Conservation (phyloP, 2,797 vertebrate species). For the Hipposideros larvatus region DNA sequence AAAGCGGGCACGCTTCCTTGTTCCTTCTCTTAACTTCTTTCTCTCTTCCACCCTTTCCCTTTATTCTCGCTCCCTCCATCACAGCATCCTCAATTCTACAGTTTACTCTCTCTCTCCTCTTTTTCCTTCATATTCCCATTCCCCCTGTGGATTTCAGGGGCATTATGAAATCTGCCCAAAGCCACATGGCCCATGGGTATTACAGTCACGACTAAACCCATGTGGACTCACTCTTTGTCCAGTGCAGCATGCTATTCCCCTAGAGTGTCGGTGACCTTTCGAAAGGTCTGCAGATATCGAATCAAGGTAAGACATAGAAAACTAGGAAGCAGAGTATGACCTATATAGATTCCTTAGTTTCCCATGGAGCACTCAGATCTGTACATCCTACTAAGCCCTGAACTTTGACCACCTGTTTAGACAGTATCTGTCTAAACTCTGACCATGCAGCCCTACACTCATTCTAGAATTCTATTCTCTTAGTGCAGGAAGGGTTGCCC, state of each 20-base stretch:
- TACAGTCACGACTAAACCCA: background rate
- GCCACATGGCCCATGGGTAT: fast-evolving
- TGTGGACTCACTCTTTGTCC: background rate
- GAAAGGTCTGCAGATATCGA: background rate
- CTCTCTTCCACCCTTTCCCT: too few relatives aligned
- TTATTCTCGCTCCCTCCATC: background rate
- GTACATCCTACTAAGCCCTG: background rate
- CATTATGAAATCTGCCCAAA: background rate
- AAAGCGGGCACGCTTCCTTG: background rate
- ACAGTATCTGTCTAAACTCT: background rate
- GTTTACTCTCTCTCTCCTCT: background rate
- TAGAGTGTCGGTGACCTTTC: background rate
- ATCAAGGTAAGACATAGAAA: background rate
- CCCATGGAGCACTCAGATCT: background rate
- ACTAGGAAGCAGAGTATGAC: background rate
- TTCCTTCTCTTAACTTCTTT: background rate
- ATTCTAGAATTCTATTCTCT: background rate
- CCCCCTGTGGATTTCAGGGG: background rate
- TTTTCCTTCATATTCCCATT: background rate
- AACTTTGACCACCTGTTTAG: background rate
- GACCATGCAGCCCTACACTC: background rate
- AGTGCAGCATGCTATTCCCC: background rate
- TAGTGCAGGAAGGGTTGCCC: background rate
- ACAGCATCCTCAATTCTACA: background rate
- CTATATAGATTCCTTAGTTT: background rate